Percentiles rank a stretch among this genome's conserved stretches.
Conservation (phyloP, 2,113 vertebrate species). For the Nicator chloris region DNA sequence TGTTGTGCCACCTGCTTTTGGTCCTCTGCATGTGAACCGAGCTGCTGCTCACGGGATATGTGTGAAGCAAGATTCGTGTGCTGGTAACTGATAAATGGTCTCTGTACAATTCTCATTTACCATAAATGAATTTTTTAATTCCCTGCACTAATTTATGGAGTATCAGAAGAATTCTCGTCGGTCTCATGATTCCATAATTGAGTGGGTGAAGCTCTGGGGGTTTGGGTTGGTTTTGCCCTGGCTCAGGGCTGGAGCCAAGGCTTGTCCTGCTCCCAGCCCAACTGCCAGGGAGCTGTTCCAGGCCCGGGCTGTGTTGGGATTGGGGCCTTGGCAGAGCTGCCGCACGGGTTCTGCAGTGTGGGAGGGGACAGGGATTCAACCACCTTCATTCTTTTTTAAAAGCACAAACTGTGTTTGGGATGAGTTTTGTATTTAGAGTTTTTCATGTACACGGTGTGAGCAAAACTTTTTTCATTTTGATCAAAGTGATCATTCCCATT, state of each 20-base stretch:
- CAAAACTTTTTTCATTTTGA: constrained; percentile 73
- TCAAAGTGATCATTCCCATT: constrained; percentile 75
- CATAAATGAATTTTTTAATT: constrained; percentile 53
- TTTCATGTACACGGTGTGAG: constrained; percentile 73
- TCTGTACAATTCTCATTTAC: constrained; percentile 55
- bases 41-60: constrained; percentile 43
- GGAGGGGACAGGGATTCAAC: background rate
- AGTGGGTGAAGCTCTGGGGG: background rate
- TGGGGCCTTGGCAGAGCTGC: background rate
- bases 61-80: constrained; percentile 64
- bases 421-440: constrained; percentile 75
- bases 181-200: background rate
- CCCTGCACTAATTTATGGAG: constrained; percentile 70
- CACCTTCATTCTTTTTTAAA: constrained; percentile 56
- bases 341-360: background rate
- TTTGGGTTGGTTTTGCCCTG: background rate
- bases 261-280: background rate
- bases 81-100: constrained; percentile 46
- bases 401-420: constrained; percentile 59
- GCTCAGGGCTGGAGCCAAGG: background rate
- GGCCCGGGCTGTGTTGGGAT: background rate
- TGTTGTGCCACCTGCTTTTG: constrained; percentile 63
- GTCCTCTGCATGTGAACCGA: constrained; percentile 64
- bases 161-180: constrained; percentile 22
- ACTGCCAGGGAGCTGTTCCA: background rate